A percentile compares a stretch with the other conserved stretches of the same genome.
These are phyloP conservation scores for Bovichtus diacanthus DNA, from an alignment of 2,797 vertebrate species.

Conservation along the genomic window DNA sequence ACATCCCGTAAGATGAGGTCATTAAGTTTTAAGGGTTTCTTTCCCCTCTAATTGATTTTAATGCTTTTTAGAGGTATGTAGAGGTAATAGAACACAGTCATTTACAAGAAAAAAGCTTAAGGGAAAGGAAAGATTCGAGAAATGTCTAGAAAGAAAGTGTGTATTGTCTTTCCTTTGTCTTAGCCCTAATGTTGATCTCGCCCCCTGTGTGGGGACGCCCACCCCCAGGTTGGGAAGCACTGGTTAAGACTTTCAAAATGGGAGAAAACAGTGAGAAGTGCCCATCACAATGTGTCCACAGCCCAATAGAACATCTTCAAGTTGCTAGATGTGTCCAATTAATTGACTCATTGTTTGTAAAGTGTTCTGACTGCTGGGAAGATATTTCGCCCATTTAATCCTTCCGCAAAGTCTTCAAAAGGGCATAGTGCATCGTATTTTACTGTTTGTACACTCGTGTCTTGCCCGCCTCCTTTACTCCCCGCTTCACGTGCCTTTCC, in stretches of 20 bases:
- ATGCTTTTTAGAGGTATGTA: not conserved
- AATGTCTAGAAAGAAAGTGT: too few relatives aligned
- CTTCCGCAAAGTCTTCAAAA: too few relatives aligned
- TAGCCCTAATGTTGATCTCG: not conserved
- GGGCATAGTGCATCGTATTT: too few relatives aligned
- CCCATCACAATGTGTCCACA: not conserved
- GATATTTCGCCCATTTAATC: too few relatives aligned
- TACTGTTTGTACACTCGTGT: not conserved
- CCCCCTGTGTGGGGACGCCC: not conserved
- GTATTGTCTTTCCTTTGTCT: too few relatives aligned
- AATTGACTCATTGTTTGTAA: not conserved
- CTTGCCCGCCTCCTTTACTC: not conserved
- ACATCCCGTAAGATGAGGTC: constrained; percentile 44
- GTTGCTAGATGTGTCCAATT: not conserved
- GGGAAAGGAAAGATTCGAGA: not conserved
- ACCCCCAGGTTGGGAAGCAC: not conserved
- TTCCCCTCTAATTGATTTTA: not conserved
- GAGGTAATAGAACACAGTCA: not conserved
- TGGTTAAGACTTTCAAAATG: not conserved
- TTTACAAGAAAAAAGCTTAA: not conserved
- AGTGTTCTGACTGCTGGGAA: too few relatives aligned
- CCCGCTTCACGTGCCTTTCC: not conserved
- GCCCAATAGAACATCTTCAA: not conserved
- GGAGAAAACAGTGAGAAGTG: not conserved
- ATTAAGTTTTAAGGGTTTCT: constrained; percentile 46